Percentiles rank a stretch among this genome's conserved stretches.
These are phyloP conservation scores for Cactoblastis cactorum DNA, from an alignment of 2,888 invertebrate species.

Conservation along the genomic window DNA sequence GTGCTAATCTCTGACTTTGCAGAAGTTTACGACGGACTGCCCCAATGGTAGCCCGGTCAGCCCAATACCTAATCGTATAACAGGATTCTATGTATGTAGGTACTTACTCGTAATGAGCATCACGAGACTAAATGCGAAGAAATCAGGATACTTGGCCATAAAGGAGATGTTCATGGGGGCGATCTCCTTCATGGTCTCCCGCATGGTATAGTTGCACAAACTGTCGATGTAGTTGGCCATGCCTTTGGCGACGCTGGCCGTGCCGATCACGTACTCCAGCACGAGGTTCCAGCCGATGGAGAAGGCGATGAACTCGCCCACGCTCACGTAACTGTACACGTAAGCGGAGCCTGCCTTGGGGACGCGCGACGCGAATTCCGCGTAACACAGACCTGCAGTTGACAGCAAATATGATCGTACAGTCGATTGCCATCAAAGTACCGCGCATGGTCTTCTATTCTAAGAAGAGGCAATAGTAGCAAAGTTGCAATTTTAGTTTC, in stretches of 20 bases:
- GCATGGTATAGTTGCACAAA: slow-evolving; percentile 83
- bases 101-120: slow-evolving; percentile 83
- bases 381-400: slow-evolving; percentile 91
- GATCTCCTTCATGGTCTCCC: slow-evolving; percentile 79
- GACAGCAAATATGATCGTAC: no score
- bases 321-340: slow-evolving; percentile 93
- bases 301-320: slow-evolving; percentile 95
- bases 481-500: no score
- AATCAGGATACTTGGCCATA: slow-evolving; percentile 86
- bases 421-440: no score
- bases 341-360: slow-evolving; percentile 96
- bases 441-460: no score
- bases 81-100: background rate
- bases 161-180: slow-evolving; percentile 83
- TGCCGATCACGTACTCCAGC: slow-evolving; percentile 91
- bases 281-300: slow-evolving; percentile 97
- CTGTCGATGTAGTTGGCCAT: slow-evolving; percentile 89
- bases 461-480: no score
- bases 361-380: slow-evolving; percentile 93
- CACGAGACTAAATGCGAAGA: slow-evolving; percentile 86
- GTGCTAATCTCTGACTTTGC: no score
- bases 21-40: no score
- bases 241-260: slow-evolving; percentile 88
- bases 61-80: no score
- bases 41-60: no score